A percentile compares a stretch with the other conserved stretches of the same genome.
phyloP scores from a whole-genome alignment of 2,797 vertebrate genomes.

The Phrynocephalus guinanensis region DNA sequence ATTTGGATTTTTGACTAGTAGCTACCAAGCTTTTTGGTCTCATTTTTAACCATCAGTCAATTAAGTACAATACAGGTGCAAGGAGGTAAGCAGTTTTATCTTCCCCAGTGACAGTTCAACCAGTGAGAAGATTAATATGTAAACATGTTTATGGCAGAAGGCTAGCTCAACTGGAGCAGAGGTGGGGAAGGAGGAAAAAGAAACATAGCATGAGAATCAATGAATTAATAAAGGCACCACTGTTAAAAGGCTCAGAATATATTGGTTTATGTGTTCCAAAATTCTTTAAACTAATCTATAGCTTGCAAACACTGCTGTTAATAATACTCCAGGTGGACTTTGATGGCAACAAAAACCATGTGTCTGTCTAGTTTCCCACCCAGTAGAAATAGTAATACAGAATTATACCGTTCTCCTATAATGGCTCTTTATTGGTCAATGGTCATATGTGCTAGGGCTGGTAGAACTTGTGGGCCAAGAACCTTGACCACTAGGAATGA shows the following conservation, averaged over 20 bases:
- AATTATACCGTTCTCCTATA: not conserved
- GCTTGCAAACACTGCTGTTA: not conserved
- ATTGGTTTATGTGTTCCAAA: not conserved
- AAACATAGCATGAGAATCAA: not conserved
- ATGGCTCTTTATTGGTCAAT: not conserved
- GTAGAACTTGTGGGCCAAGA: not conserved
- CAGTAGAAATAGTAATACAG: not conserved
- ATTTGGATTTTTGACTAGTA: constrained; percentile 25
- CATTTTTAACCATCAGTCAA: not conserved
- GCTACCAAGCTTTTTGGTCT: not conserved
- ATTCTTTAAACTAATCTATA: too few relatives aligned
- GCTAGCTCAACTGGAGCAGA: not conserved
- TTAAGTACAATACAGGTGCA: constrained; percentile 17
- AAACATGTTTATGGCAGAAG: not conserved
- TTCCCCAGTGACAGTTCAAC: constrained; percentile 6
- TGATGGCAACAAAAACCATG: not conserved
- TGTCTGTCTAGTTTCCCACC: not conserved
- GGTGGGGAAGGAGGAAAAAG: not conserved
- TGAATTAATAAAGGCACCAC: not conserved
- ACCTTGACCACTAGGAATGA: too few relatives aligned
- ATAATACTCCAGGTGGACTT: not conserved
- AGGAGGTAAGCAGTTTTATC: constrained; percentile 7
- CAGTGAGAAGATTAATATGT: constrained; percentile 17
- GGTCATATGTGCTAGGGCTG: not conserved
- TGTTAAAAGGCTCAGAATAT: not conserved